phyloP scores from a whole-genome alignment of 2,888 invertebrate species.

The Hipparchia semele region DNA sequence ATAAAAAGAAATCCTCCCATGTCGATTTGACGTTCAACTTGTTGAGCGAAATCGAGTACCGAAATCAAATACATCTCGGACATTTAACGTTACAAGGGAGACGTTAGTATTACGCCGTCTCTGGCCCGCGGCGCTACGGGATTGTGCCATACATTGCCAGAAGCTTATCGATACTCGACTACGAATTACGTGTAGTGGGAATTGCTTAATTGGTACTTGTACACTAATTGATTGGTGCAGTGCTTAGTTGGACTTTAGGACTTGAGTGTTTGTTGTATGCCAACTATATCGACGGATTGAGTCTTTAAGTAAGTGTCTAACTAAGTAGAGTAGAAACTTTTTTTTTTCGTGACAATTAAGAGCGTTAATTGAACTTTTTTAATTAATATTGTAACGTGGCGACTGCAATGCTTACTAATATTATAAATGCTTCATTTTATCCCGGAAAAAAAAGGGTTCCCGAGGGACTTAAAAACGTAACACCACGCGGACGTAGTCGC shows the following conservation, averaged over 20 bases:
- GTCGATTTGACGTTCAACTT: neutral
- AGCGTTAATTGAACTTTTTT: too few relatives aligned
- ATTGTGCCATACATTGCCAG: neutral
- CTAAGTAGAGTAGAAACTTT: neutral
- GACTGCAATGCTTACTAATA: too few relatives aligned
- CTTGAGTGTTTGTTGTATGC: neutral
- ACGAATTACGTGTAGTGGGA: neutral
- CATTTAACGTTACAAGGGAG: slow-evolving; percentile 31
- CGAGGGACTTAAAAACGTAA: too few relatives aligned
- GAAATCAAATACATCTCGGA: slow-evolving; percentile 37
- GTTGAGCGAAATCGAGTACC: neutral
- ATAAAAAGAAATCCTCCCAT: too few relatives aligned
- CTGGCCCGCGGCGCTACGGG: neutral
- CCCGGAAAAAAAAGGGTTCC: too few relatives aligned
- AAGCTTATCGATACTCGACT: neutral
- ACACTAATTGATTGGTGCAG: neutral
- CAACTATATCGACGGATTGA: neutral
- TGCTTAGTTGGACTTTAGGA: neutral
- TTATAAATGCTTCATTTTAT: too few relatives aligned
- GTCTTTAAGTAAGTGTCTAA: neutral
- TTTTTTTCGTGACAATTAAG: too few relatives aligned
- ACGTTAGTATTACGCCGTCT: slow-evolving; percentile 32
- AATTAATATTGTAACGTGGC: neutral
- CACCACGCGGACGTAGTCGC: too few relatives aligned
- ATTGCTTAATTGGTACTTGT: slow-evolving; percentile 1